Conservation (phyloP, 2,113 vertebrate genomes). For the Oenanthe melanoleuca region DNA sequence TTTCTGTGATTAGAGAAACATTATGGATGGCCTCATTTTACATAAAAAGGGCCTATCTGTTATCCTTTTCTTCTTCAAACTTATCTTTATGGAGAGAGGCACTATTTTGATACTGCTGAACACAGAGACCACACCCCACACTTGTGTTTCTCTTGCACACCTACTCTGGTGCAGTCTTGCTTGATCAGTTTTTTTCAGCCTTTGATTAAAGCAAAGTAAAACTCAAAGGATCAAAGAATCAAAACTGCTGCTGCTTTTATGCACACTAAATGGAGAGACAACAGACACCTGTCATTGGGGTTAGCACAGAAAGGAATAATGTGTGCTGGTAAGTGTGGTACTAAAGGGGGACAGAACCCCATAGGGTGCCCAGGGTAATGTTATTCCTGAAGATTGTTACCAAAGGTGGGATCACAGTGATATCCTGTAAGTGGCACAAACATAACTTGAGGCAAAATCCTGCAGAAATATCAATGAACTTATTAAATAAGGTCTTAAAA, state of each 20-base stretch:
- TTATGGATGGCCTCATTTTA: neutral
- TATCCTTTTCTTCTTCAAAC: neutral
- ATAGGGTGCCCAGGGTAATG: neutral
- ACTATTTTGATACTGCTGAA: neutral
- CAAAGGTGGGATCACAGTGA: neutral
- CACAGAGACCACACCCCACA: rapidly evolving
- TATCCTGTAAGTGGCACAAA: neutral
- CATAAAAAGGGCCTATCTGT: neutral
- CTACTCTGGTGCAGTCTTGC: neutral
- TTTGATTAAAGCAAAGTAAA: neutral
- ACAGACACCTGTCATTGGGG: neutral
- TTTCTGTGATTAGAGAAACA: neutral
- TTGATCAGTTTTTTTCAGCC: neutral
- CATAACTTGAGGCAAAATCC: neutral
- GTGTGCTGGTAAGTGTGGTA: rapidly evolving
- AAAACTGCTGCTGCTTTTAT: neutral
- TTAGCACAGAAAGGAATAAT: neutral
- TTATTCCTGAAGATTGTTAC: neutral
- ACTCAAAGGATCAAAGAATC: neutral
- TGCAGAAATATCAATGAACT: neutral
- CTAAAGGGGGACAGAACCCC: neutral
- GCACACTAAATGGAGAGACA: neutral
- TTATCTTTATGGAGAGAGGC: neutral
- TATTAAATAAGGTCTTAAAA: neutral
- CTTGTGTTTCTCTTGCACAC: neutral